A percentile compares a stretch with the other conserved stretches of the same genome.
Conservation (phyloP, 2,888 invertebrate species). For the Darwinula stevensoni region DNA sequence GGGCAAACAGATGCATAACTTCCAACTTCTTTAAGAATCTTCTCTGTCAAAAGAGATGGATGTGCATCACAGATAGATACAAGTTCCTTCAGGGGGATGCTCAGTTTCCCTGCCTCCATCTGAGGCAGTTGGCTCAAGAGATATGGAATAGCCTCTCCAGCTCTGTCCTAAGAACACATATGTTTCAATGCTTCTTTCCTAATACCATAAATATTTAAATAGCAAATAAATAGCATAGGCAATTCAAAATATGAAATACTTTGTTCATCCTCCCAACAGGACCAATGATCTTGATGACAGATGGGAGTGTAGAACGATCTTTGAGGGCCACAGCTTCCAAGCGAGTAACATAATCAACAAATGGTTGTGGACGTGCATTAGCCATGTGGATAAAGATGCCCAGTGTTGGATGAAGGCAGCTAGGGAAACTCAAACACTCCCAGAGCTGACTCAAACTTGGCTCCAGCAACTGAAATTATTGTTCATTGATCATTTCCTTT, state of each 20-base stretch:
- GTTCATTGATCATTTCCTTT: neutral
- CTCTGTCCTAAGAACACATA: slow-evolving; percentile 28
- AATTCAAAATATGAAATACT: too few species aligned
- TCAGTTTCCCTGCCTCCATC: slow-evolving; percentile 39
- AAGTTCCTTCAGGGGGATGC: slow-evolving; percentile 43
- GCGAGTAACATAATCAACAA: slow-evolving; percentile 27
- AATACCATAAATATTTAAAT: neutral
- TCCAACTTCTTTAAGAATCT: slow-evolving; percentile 38
- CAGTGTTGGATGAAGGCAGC: slow-evolving; percentile 30
- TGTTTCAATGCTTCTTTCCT: slow-evolving; percentile 3
- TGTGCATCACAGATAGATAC: slow-evolving; percentile 46
- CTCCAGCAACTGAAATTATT: slow-evolving; percentile 32
- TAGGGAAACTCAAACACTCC: slow-evolving; percentile 32
- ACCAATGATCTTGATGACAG: slow-evolving; percentile 16
- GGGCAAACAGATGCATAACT: slow-evolving; percentile 21
- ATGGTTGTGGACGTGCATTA: slow-evolving; percentile 31
- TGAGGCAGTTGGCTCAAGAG: slow-evolving; percentile 39
- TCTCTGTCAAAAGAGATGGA: slow-evolving; percentile 48
- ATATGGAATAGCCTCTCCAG: slow-evolving; percentile 49
- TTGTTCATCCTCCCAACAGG: slow-evolving; percentile 16
- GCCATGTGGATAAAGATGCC: slow-evolving; percentile 44
- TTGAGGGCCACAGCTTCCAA: neutral
- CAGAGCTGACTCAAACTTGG: slow-evolving; percentile 50
- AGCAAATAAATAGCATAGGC: too few species aligned
- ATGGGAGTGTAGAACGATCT: slow-evolving; percentile 7